phyloP scores from a whole-genome alignment of 2,888 invertebrate genomes.

The Hirtodrosophila cameraria region DNA sequence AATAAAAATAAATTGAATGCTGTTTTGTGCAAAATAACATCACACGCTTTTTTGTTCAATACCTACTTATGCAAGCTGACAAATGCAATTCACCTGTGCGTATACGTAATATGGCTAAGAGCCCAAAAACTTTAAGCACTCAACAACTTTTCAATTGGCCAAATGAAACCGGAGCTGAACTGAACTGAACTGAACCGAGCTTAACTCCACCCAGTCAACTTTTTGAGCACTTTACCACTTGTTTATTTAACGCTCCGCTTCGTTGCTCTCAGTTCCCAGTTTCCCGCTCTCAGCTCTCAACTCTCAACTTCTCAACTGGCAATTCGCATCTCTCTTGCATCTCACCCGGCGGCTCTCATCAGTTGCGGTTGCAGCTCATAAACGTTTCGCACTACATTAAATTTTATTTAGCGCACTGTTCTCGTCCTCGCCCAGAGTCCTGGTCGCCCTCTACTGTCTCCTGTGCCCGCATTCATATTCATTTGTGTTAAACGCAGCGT shows the following conservation, averaged over 20 bases:
- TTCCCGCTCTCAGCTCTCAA: slow-evolving; percentile 1
- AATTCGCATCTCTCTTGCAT: slow-evolving; percentile 26
- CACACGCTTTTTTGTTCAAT: not conserved
- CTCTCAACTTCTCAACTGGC: slow-evolving; percentile 18
- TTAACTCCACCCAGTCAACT: slow-evolving; percentile 47
- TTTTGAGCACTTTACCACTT: slow-evolving; percentile 71
- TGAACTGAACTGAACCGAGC: slow-evolving; percentile 27
- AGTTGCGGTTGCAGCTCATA: slow-evolving; percentile 77
- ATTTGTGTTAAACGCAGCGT: slow-evolving; percentile 78
- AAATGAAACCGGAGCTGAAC: slow-evolving; percentile 46
- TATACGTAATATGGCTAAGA: slow-evolving; percentile 46
- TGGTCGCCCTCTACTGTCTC: slow-evolving; percentile 28
- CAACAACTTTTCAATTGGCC: slow-evolving; percentile 63
- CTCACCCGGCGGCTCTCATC: slow-evolving; percentile 44
- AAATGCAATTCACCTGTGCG: slow-evolving; percentile 46
- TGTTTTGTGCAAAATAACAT: slow-evolving; percentile 21
- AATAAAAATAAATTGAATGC: slow-evolving; percentile 51
- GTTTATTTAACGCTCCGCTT: slow-evolving; percentile 74
- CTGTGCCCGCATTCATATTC: slow-evolving; percentile 71
- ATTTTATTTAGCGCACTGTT: slow-evolving; percentile 73
- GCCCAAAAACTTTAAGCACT: slow-evolving; percentile 38
- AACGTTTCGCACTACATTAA: slow-evolving; percentile 80
- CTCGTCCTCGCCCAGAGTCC: slow-evolving; percentile 8
- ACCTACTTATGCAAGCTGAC: slow-evolving; percentile 7
- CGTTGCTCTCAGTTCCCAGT: slow-evolving; percentile 44